Evolutionary conservation across 1,140 invertebrate genomes (phyloP), one percentile per base, ranked within the genome.

Genomic region (Bombus sylvicola): DNA sequence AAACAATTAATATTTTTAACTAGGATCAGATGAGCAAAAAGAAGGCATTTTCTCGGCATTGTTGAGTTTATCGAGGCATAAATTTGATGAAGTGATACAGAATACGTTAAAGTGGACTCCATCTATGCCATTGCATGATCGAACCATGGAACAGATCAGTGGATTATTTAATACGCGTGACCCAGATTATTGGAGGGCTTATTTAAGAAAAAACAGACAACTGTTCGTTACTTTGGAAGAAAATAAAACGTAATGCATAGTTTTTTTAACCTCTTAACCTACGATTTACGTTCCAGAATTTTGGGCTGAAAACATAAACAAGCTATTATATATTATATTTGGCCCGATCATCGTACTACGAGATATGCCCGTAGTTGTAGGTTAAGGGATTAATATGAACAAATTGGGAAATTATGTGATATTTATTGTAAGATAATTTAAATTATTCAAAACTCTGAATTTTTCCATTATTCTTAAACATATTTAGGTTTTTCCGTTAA

Each of bases 11-110:
- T 53, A 53, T 86, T 76, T 73, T 37, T 75, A 64, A 74, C 41
- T 69, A 94, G 94, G 83, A 39, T 80, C 92, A 3, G 73, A 88
- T 1, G 93, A 94, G 57, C 88, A 92, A 59, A 91, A 94, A 81
- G 94, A 95, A 87, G 93, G 94, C 4, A 81, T 93, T 53, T 85
- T 92, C 28, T 87, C 92, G 5, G 93, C 94, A 1, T 88, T 95
- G 34, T 59, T 95, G 25, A 92, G 91, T 59, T 85, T 95, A 59
- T 85, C 87, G 6, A 89, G 89, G 22, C 92, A 92, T 10, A 78
- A 92, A 41, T 94, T 94, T 18, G n/a, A 84, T 1, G 72, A 89
- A 57, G 76, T 94, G 8, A 75, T 89, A 1, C 69, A 47, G 6
- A 83, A 74, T 47, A 37, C 94, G 12, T 62, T 94, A 25, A 91